Conservation (phyloP, 1,140 invertebrate genomes). For the Drosophila asahinai region DNA sequence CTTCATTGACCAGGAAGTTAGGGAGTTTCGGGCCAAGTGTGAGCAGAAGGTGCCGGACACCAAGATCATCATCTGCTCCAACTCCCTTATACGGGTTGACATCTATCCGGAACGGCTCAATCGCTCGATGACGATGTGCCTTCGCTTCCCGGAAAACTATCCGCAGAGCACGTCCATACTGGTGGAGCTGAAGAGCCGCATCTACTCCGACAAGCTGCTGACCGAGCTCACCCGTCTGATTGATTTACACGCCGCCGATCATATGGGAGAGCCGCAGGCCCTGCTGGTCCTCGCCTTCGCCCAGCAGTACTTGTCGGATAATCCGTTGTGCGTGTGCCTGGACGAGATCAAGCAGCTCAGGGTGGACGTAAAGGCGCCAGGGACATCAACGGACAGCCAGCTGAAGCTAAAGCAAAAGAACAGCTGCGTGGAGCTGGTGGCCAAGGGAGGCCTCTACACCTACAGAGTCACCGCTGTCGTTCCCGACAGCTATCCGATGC, state of each 20-base stretch:
- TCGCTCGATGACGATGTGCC: conserved; percentile 88
- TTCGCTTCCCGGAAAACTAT: conserved; percentile 88
- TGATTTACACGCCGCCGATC: conserved; percentile 88
- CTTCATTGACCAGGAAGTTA: conserved; percentile 88
- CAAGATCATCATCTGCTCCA: conserved; percentile 88
- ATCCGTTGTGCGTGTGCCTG: conserved; percentile 90
- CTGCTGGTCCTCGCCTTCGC: conserved; percentile 87
- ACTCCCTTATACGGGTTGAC: conserved; percentile 86
- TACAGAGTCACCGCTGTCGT: conserved; percentile 87
- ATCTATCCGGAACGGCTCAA: conserved; percentile 87
- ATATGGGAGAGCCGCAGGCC: conserved; percentile 88
- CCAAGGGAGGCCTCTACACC: conserved; percentile 87
- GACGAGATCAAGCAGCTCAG: conserved; percentile 90
- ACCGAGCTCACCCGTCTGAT: conserved; percentile 88
- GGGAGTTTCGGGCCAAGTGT: conserved; percentile 88
- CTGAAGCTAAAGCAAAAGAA: conserved; percentile 90
- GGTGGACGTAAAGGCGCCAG: conserved; percentile 83
- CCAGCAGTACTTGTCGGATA: conserved; percentile 89
- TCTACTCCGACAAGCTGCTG: conserved; percentile 88
- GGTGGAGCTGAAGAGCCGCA: conserved; percentile 91
- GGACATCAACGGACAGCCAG: conserved; percentile 32
- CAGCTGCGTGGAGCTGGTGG: conserved; percentile 88
- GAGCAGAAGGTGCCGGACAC: conserved; percentile 87
- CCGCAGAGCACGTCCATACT: conserved; percentile 88
- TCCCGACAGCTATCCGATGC: conserved; percentile 89